Evolutionary conservation across 2,113 vertebrate species (phyloP).

Genomic region (Ceyx melanurus): DNA sequence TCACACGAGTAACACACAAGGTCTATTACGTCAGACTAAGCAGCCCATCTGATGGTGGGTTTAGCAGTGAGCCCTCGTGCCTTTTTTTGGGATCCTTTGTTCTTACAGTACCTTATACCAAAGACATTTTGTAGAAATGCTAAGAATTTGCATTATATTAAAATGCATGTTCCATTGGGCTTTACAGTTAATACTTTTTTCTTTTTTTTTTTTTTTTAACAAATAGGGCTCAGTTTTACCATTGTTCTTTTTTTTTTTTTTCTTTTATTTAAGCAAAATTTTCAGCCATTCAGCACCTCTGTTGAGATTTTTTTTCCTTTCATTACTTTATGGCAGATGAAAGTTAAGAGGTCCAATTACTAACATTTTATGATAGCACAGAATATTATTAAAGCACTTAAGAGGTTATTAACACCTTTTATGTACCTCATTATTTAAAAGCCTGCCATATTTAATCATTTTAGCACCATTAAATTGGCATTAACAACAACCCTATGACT

Average conservation of each 20-base stretch:
- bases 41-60: not conserved
- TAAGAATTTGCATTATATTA: slow-evolving; percentile 54
- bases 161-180: slow-evolving; percentile 27
- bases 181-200: slow-evolving; percentile 30
- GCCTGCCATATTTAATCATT: slow-evolving; percentile 75
- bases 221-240: slow-evolving; percentile 28
- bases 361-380: slow-evolving; percentile 73
- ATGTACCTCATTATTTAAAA: slow-evolving; percentile 77
- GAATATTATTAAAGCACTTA: slow-evolving; percentile 78
- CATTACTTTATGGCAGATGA: slow-evolving; percentile 70
- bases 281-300: slow-evolving; percentile 30
- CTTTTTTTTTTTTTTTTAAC: not conserved
- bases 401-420: slow-evolving; percentile 81
- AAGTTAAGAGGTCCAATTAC: slow-evolving; percentile 73
- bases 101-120: not conserved
- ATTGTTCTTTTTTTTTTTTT: slow-evolving; percentile 51
- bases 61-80: not conserved
- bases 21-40: not conserved
- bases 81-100: slow-evolving; percentile 3
- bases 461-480: slow-evolving; percentile 76
- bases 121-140: slow-evolving; percentile 28
- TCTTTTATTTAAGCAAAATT: slow-evolving; percentile 57
- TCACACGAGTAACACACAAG: not conserved
- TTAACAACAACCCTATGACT: slow-evolving; percentile 73
- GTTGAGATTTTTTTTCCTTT: slow-evolving; percentile 57